Evolutionary conservation across 2,888 invertebrate genomes (phyloP), one percentile per base, ranked within the genome.

Genomic region (Mellilla xanthometata): DNA sequence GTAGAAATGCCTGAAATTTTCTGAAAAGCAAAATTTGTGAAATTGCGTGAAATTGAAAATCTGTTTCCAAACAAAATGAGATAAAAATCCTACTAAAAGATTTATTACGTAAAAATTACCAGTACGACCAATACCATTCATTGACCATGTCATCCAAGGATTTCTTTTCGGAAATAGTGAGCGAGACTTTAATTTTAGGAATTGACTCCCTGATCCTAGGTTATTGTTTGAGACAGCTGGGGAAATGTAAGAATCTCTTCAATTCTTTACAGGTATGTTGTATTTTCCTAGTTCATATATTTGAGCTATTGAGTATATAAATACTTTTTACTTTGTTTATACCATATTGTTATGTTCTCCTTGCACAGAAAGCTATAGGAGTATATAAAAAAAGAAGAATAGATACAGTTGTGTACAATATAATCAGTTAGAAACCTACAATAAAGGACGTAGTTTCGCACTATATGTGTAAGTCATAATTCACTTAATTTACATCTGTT

Each of bases 191-290:
- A 54, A 92, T 94, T 12, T 82, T 96, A 35, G 94, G 95, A 19
- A 90, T 96, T 39, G 95, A 96, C 74, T 90, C 94, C 12, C 72
- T 96, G 19, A 93, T 96, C 62, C 90, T 96, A 51, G 94, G 93
- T 0, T 88, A 94, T 45, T 95, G 95, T 71, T 81, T 94, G 24
- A 93, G 92, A 67, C 93, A 95, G 76, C 94, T 95, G 79, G 92
- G 93, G 65, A 93, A 93, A 78, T 94, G 93, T 81, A 94, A 94
- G 83, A 93, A 92, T 73, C 93, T 94, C 4, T 90, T 94, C 39
- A 90, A 91, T 52, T 91, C 93, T 52, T 86, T 96, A 44, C 93
- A 94, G 91, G 95, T 95, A 84, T 7, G n/a, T n/a, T n/a, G n/a
- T n/a, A n/a, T n/a, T n/a, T n/a, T n/a, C n/a, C n/a, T n/a, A n/a